Evolutionary conservation across 1,140 invertebrate genomes (phyloP).

Genomic region (Philotrypesis tridentata): DNA sequence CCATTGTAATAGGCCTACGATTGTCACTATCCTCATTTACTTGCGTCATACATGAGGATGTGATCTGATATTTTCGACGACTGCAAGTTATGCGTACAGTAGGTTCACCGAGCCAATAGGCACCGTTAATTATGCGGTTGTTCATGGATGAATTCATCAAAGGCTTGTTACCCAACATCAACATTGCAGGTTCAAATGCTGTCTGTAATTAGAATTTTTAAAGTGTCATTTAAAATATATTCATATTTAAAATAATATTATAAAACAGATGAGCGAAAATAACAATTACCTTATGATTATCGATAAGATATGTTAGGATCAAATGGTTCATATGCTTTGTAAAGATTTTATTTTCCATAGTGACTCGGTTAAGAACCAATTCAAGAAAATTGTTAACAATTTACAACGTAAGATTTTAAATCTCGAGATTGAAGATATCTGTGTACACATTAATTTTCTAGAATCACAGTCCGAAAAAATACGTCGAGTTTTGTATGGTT

Average conservation of each 20-base stretch:
- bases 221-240: conserved; percentile 1
- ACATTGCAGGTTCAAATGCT: conserved; percentile 86
- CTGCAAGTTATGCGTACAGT: conserved; percentile 84
- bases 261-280: neutral
- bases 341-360: too few species aligned
- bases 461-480: too few species aligned
- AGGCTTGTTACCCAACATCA: conserved; percentile 87
- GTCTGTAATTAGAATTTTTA: conserved; percentile 67
- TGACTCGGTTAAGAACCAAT: too few species aligned
- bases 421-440: too few species aligned
- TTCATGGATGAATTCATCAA: conserved; percentile 81
- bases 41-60: conserved; percentile 89
- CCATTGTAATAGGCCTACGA: conserved; percentile 87
- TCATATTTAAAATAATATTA: neutral
- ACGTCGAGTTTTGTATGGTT: too few species aligned
- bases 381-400: too few species aligned
- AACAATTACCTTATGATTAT: conserved; percentile 82
- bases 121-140: conserved; percentile 88
- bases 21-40: conserved; percentile 89
- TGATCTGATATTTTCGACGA: conserved; percentile 85
- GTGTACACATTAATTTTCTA: too few species aligned
- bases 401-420: too few species aligned
- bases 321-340: conserved; percentile 74
- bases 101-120: conserved; percentile 85
- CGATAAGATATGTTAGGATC: conserved; percentile 85